A percentile compares a stretch with the other conserved stretches of the same genome.
phyloP scores from a whole-genome alignment of 2,888 invertebrate genomes.

The Callyntrura sp. region DNA sequence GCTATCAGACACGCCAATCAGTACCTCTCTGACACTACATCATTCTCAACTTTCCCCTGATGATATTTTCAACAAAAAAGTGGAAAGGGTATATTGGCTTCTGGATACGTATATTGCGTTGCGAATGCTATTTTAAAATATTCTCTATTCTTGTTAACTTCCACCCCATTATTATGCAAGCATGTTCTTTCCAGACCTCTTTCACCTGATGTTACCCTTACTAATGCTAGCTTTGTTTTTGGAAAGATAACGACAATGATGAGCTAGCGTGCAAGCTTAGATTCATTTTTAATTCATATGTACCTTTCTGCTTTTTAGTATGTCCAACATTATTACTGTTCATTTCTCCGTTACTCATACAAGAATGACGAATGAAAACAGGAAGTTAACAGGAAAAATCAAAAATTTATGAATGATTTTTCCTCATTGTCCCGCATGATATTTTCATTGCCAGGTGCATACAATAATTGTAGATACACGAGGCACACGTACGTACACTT shows the following conservation, averaged over 20 bases:
- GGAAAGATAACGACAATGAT: too few relatives aligned
- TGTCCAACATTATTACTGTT: too few relatives aligned
- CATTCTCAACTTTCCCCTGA: neutral
- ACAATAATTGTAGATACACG: too few relatives aligned
- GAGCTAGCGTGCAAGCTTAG: conserved; percentile 14
- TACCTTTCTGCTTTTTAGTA: neutral
- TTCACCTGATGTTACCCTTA: conserved; percentile 46
- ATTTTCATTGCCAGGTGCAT: too few relatives aligned
- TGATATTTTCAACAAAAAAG: neutral
- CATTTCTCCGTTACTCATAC: neutral
- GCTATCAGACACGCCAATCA: conserved; percentile 65
- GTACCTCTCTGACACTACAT: conserved; percentile 2
- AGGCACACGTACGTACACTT: too few relatives aligned
- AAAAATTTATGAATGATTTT: conserved; percentile 62
- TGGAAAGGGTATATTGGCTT: neutral
- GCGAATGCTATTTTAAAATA: neutral
- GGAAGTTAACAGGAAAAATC: conserved; percentile 65
- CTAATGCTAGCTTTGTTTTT: neutral
- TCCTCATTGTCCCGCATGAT: too few relatives aligned
- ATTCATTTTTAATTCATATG: conserved; percentile 42
- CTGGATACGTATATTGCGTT: neutral
- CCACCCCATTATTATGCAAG: too few relatives aligned
- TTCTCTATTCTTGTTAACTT: conserved; percentile 61
- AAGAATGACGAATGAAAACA: neutral
- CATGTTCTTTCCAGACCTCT: neutral